A percentile compares a stretch with the other conserved stretches of the same genome.
These are phyloP conservation scores for Mesorhabditis belari DNA, from an alignment of 2,888 invertebrate genomes.

Conservation along the genomic window DNA sequence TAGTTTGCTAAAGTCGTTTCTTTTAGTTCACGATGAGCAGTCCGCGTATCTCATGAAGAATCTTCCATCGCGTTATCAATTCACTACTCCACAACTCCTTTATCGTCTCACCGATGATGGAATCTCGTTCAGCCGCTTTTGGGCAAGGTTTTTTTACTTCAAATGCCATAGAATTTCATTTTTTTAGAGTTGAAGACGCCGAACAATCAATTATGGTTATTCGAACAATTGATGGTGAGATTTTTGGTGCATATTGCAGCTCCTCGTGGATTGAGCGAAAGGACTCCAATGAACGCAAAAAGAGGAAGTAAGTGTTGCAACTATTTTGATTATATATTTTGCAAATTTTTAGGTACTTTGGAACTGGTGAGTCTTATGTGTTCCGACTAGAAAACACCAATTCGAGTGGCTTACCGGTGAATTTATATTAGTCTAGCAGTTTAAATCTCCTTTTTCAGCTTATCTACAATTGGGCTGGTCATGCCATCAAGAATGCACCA, in stretches of 20 bases:
- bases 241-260: slow-evolving; percentile 50
- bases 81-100: slow-evolving; percentile 40
- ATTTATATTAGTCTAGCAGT: not conserved
- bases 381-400: slow-evolving; percentile 29
- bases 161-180: not conserved
- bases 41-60: slow-evolving; percentile 21
- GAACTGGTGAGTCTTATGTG: slow-evolving; percentile 49
- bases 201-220: slow-evolving; percentile 47
- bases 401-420: not conserved
- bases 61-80: slow-evolving; percentile 42
- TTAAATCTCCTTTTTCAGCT: not conserved
- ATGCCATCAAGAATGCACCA: slow-evolving; percentile 31
- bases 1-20: too few species aligned
- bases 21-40: not conserved
- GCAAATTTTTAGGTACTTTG: slow-evolving; percentile 31
- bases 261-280: slow-evolving; percentile 45
- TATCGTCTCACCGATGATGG: slow-evolving; percentile 47
- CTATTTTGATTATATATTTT: too few species aligned
- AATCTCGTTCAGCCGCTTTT: slow-evolving; percentile 45
- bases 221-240: slow-evolving; percentile 30
- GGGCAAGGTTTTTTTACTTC: slow-evolving; percentile 30
- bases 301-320: slow-evolving; percentile 22
- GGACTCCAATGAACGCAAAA: slow-evolving; percentile 41
- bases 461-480: slow-evolving; percentile 9
- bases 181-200: slow-evolving; percentile 39